Evolutionary conservation across 2,113 vertebrate genomes (phyloP).

Genomic region (Aramus guarauna): DNA sequence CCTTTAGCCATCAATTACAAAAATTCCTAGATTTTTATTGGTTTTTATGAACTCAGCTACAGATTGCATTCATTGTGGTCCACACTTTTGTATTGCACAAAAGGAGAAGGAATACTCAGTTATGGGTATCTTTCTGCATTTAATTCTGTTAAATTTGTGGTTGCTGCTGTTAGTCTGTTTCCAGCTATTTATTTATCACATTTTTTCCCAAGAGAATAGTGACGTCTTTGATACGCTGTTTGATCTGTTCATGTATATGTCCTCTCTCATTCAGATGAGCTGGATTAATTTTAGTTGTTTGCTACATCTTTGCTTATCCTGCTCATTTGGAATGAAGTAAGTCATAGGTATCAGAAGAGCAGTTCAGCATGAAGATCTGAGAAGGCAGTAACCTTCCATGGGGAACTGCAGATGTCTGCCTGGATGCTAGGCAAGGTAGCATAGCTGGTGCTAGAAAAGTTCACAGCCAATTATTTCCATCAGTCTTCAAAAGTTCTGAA

Average conservation of each 20-base stretch:
- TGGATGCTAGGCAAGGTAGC: neutral
- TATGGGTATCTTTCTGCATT: neutral
- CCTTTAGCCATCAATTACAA: neutral
- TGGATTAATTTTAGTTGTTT: neutral
- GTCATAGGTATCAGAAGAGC: neutral
- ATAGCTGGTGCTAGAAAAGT: neutral
- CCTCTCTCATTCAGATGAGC: neutral
- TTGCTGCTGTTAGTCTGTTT: neutral
- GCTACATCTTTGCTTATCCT: neutral
- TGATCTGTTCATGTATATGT: neutral
- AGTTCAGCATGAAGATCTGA: neutral
- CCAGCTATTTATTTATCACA: neutral
- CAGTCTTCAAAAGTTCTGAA: neutral
- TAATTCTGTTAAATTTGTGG: neutral
- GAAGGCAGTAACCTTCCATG: neutral
- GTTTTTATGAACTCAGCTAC: neutral
- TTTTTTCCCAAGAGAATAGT: neutral
- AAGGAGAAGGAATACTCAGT: neutral
- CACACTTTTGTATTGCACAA: neutral
- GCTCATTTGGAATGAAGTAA: neutral
- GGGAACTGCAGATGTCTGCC: neutral
- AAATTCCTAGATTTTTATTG: neutral
- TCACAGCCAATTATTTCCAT: neutral
- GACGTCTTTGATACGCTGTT: neutral
- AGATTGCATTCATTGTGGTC: neutral